Percentiles rank a stretch among this genome's conserved stretches.
phyloP scores from a whole-genome alignment of 2,888 invertebrate genomes.

The Osedax fenrisi region DNA sequence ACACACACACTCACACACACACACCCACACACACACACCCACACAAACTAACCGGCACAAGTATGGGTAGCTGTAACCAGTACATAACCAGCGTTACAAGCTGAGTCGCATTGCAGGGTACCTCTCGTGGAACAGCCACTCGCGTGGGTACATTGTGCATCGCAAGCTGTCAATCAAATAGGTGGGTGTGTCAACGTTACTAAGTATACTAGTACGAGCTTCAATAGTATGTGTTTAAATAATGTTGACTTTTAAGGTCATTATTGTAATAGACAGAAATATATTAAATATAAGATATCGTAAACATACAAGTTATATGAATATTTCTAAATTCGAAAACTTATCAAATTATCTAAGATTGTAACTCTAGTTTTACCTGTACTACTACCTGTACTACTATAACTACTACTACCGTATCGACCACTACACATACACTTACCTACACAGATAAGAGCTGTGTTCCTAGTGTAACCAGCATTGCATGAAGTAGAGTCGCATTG shows the following conservation, averaged over 20 bases:
- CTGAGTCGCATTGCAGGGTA: background rate
- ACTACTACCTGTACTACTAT: no score
- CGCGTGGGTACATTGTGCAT: background rate
- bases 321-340: no score
- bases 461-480: background rate
- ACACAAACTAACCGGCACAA: background rate
- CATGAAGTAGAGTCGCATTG: background rate
- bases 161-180: background rate
- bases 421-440: background rate
- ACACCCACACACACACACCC: background rate
- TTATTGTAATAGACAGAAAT: no score
- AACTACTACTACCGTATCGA: no score
- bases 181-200: no score
- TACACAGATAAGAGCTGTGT: background rate
- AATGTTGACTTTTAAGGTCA: no score
- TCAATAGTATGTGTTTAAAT: no score
- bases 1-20: background rate
- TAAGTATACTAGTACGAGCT: no score
- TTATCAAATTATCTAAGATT: no score
- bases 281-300: no score
- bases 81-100: conserved; percentile 1
- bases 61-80: background rate
- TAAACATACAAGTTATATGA: no score
- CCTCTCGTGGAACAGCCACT: background rate
- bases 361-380: no score